These are phyloP conservation scores for Strigamia transsilvanica DNA, from an alignment of 2,888 invertebrate genomes.

Conservation along the genomic window DNA sequence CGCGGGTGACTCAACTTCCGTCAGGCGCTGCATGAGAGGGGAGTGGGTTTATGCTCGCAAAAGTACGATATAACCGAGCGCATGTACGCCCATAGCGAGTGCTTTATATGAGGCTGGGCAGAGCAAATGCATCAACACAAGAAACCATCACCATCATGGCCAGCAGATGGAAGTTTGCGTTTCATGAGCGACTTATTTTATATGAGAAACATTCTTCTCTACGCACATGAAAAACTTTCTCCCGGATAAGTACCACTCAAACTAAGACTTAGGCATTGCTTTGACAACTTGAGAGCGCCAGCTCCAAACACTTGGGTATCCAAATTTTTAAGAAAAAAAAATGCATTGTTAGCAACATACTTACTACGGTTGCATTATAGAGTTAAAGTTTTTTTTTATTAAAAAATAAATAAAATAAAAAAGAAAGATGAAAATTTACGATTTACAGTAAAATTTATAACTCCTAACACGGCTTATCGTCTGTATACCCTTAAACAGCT, in stretches of 20 bases:
- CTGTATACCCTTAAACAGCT: conserved; percentile 25
- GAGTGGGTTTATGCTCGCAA: conserved; percentile 30
- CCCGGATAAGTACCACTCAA: conserved; percentile 30
- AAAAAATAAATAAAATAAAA: neutral
- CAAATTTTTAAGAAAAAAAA: neutral
- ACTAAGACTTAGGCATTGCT: conserved; percentile 30
- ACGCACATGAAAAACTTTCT: conserved; percentile 30
- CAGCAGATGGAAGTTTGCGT: conserved; percentile 30
- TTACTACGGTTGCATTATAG: neutral
- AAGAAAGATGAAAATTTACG: neutral
- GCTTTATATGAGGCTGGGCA: conserved; percentile 30
- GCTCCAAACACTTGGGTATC: conserved; percentile 10
- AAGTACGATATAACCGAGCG: conserved; percentile 30
- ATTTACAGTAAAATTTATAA: conserved; percentile 18
- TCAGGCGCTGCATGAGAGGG: conserved; percentile 17
- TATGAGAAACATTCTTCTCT: conserved; percentile 26
- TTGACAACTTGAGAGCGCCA: conserved; percentile 16
- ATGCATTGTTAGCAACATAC: conserved; percentile 2
- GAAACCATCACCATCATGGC: conserved; percentile 30
- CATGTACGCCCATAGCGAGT: conserved; percentile 21
- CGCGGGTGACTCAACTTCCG: conserved; percentile 26
- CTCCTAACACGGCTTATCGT: conserved; percentile 14
- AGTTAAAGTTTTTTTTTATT: neutral
- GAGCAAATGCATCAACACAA: conserved; percentile 30
- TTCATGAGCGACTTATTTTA: conserved; percentile 30